Evolutionary conservation across 2,113 vertebrate genomes (phyloP), one percentile per base, ranked within the genome.

Genomic region (Merops nubicus): DNA sequence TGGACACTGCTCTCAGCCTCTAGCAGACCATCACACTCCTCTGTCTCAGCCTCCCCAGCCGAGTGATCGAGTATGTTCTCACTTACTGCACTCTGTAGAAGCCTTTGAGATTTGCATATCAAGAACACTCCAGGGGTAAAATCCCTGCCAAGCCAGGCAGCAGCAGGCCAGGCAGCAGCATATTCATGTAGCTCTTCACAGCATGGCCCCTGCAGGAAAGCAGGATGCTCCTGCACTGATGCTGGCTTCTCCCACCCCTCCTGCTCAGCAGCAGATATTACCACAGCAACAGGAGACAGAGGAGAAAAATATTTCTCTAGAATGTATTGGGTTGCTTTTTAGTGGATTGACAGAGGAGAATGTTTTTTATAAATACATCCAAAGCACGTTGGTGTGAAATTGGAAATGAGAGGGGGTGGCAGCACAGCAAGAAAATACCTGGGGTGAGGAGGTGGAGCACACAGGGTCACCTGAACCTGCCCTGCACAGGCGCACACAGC

Each of bases 351-450:
- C 93, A 96, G 17, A 42, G 20, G 10, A 89, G 79, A 90, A 89
- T 80, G n/a, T 95, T 22, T 33, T 94, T 97, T 87, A 78, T 45
- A 48, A 91, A 91, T 73, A 94, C 15, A 28, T 87, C 96, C 86
- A 45, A 95, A 94, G 96, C 95, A 68, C 45, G 72, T 86, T 25
- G 20, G 96, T 96, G 97, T 97, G 97, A 98, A 98, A 97, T 81
- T 98, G 97, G 95, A 97, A 97, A 75, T 1, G 6, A 23, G n/a
- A 68, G 85, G 1, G 77, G 56, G 50, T 45, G 54, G 68, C 81
- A 14, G 73, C 72, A 42, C 0, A 0, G 34, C 2, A 5, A 70
- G 84, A 9, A 8, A 78, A 67, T 4, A 5, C 45, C 1, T 0
- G 7, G 57, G 62, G 28, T 5, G 78, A 75, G 88, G 74, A 84